These are phyloP conservation scores for Dipodomys merriami DNA, from an alignment of 2,113 vertebrate species.

Conservation along the genomic window DNA sequence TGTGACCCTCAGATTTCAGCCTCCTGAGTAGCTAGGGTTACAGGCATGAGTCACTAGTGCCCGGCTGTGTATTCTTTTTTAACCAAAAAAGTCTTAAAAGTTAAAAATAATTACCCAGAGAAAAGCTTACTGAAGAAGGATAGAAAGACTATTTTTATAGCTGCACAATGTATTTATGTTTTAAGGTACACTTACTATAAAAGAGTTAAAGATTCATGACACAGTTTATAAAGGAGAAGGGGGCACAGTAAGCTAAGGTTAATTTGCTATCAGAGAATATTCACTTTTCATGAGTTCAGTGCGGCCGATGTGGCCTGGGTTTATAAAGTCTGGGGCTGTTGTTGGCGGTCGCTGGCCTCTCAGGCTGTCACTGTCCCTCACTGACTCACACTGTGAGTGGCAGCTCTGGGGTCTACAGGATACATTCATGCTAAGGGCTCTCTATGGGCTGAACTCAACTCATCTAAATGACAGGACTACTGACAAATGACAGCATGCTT, in stretches of 20 bases:
- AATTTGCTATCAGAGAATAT: background rate
- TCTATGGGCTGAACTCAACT: too few species aligned
- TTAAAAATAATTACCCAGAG: background rate
- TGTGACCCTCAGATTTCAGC: too few species aligned
- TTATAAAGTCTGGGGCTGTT: background rate
- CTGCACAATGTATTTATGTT: background rate
- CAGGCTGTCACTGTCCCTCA: too few species aligned
- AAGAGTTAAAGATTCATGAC: background rate
- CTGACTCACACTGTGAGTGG: too few species aligned
- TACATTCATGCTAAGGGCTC: too few species aligned
- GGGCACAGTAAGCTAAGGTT: background rate
- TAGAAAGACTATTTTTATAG: background rate
- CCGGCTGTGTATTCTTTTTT: background rate
- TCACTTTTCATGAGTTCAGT: background rate
- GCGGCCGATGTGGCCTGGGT: accelerated
- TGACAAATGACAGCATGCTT: background rate
- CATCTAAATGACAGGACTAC: background rate
- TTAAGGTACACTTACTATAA: too few species aligned
- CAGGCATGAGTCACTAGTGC: background rate
- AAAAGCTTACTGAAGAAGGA: background rate
- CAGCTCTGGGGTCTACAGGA: too few species aligned
- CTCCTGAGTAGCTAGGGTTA: too few species aligned
- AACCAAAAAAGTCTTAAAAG: background rate
- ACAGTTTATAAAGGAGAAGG: background rate
- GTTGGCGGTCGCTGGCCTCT: too few species aligned